phyloP scores from a whole-genome alignment of 2,113 vertebrate genomes.

The Saguinus imperator region DNA sequence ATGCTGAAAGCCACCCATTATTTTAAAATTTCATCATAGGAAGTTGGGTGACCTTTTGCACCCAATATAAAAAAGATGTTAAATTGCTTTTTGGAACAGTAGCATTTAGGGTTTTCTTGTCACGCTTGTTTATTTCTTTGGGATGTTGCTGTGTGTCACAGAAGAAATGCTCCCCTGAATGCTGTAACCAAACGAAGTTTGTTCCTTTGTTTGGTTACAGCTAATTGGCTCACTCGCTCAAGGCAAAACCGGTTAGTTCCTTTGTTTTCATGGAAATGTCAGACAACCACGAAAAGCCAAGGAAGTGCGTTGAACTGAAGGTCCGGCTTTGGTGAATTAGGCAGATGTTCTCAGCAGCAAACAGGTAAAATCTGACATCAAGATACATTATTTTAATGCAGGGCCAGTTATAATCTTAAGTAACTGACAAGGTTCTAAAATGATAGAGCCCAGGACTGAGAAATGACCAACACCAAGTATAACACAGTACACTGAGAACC shows the following conservation, averaged over 20 bases:
- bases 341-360: neutral
- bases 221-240: too few relatives aligned
- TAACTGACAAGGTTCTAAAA: neutral
- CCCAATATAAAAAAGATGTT: neutral
- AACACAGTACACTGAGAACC: neutral
- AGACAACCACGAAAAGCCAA: neutral
- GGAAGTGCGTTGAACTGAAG: neutral
- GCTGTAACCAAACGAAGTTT: neutral
- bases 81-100: neutral
- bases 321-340: neutral
- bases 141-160: neutral
- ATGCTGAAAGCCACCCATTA: neutral
- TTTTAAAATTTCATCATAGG: conserved; percentile 22
- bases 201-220: neutral
- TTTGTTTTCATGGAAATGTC: neutral
- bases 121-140: neutral
- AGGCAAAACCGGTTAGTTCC: neutral
- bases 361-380: too few relatives aligned
- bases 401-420: neutral
- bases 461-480: neutral
- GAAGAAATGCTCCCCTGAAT: neutral
- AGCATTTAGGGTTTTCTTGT: neutral
- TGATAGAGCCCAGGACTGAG: neutral
- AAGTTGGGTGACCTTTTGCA: conserved; percentile 27
- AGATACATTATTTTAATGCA: neutral